These are phyloP conservation scores for Cynodonichthys magdalenae DNA, from an alignment of 2,797 vertebrate species.

Conservation along the genomic window DNA sequence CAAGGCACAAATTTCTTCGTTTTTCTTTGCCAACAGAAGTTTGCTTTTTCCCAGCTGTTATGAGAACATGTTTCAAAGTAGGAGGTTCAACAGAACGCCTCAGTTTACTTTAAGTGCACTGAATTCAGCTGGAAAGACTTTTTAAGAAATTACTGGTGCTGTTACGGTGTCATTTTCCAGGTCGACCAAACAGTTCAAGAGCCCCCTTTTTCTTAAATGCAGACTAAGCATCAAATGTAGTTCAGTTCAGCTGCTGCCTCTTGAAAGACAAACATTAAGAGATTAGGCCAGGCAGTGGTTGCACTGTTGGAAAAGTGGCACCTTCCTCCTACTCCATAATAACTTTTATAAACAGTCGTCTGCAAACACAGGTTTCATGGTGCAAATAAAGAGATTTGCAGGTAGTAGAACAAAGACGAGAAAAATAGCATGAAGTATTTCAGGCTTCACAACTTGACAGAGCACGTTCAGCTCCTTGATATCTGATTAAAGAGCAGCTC, in stretches of 20 bases:
- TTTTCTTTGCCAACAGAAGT: slow-evolving; percentile 18
- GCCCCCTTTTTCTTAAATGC: slow-evolving; percentile 25
- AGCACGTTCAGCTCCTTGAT: slow-evolving; percentile 22
- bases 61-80: slow-evolving; percentile 14
- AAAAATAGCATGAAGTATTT: slow-evolving; percentile 2
- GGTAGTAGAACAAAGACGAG: slow-evolving; percentile 1
- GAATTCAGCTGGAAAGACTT: slow-evolving; percentile 15
- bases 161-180: slow-evolving; percentile 25
- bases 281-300: slow-evolving; percentile 40
- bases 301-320: slow-evolving; percentile 13
- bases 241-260: slow-evolving; percentile 31
- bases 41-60: slow-evolving; percentile 5
- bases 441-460: slow-evolving; percentile 7
- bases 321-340: slow-evolving; percentile 26
- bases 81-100: slow-evolving; percentile 14
- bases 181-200: slow-evolving; percentile 23
- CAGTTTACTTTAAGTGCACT: slow-evolving; percentile 10
- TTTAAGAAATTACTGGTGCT: slow-evolving; percentile 7
- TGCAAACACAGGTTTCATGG: slow-evolving; percentile 5
- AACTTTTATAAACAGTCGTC: slow-evolving; percentile 1
- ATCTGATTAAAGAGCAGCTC: slow-evolving; percentile 45
- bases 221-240: slow-evolving; percentile 17
- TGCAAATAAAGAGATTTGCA: slow-evolving; percentile 18
- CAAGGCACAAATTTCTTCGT: slow-evolving; percentile 2
- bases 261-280: slow-evolving; percentile 48